phyloP scores from a whole-genome alignment of 1,140 invertebrate species.

The Drosophila burlai region DNA sequence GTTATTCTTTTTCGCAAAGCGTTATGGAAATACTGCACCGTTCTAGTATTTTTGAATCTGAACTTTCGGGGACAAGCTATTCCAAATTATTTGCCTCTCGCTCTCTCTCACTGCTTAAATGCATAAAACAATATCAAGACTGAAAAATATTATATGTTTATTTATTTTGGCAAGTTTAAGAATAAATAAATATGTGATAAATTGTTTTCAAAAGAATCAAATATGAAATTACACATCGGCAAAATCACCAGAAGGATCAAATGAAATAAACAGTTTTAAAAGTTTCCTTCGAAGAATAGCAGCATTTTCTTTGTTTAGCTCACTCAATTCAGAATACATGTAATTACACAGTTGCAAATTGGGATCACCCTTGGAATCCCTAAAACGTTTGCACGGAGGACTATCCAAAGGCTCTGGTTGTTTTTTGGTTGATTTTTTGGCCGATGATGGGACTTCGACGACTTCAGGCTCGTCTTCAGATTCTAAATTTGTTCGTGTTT shows the following conservation, averaged over 20 bases:
- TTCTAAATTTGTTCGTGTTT: background rate
- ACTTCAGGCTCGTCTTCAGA: background rate
- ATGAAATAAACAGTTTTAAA: conserved; percentile 8
- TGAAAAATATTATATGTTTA: background rate
- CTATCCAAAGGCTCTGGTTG: background rate
- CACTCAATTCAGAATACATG: conserved; percentile 9
- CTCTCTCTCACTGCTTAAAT: too few species aligned
- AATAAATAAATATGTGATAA: background rate
- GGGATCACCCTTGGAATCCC: background rate
- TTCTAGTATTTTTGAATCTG: too few species aligned
- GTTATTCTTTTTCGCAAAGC: too few species aligned
- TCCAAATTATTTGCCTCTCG: too few species aligned
- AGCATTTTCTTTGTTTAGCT: background rate
- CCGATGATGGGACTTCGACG: background rate
- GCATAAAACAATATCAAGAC: background rate
- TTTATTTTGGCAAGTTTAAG: background rate
- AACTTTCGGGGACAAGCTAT: too few species aligned
- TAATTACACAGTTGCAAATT: conserved; percentile 10
- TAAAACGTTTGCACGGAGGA: background rate
- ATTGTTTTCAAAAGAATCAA: background rate
- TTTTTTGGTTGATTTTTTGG: background rate
- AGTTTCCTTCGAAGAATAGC: conserved; percentile 7
- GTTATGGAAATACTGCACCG: too few species aligned
- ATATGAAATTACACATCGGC: background rate
- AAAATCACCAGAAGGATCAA: conserved; percentile 1